Evolutionary conservation across 2,888 invertebrate species (phyloP).

Genomic region (Litoditis marina): DNA sequence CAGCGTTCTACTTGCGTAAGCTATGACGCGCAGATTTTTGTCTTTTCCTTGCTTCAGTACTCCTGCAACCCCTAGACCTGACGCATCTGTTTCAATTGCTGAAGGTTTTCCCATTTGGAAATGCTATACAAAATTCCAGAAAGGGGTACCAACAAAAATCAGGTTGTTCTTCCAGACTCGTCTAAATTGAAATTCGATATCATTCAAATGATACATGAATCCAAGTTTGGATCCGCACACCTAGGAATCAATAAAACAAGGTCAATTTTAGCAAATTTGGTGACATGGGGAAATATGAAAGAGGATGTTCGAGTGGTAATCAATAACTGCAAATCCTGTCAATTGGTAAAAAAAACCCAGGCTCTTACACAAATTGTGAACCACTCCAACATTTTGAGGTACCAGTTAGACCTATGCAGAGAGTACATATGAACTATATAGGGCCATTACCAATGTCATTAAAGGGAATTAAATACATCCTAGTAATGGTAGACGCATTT

Average conservation of each 20-base stretch:
- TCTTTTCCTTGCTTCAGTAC: too few relatives aligned
- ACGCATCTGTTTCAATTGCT: too few relatives aligned
- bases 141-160: not conserved
- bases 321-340: not conserved
- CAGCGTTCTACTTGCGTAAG: too few relatives aligned
- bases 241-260: not conserved
- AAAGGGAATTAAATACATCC: conserved; percentile 14
- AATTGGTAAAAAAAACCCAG: not conserved
- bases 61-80: too few relatives aligned
- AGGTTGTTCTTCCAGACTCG: not conserved
- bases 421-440: conserved; percentile 9
- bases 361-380: not conserved
- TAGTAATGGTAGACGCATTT: conserved; percentile 15
- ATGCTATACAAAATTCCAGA: too few relatives aligned
- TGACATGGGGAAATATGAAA: not conserved
- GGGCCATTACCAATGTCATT: conserved; percentile 19
- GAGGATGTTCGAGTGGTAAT: not conserved
- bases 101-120: too few relatives aligned
- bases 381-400: not conserved
- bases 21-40: too few relatives aligned
- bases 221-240: not conserved
- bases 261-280: not conserved
- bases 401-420: not conserved
- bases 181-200: not conserved
- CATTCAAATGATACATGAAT: not conserved